phyloP scores from a whole-genome alignment of 2,888 invertebrate species.

The Ferdinandea cuprea region DNA sequence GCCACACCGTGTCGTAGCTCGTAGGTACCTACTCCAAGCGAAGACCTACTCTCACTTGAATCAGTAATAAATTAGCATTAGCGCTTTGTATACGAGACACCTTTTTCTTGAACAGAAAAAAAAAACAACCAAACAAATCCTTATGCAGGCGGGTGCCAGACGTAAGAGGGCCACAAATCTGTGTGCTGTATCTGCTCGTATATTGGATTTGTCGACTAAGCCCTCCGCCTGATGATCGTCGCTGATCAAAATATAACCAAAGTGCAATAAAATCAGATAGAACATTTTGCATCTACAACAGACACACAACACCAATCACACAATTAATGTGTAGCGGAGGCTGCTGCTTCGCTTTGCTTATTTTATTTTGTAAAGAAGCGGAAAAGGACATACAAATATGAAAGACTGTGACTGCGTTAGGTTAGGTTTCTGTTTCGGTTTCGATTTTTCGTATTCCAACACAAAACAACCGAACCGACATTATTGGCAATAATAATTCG shows the following conservation, averaged over 20 bases:
- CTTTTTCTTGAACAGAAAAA: conserved; percentile 65
- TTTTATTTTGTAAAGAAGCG: neutral
- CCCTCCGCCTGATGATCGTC: conserved; percentile 58
- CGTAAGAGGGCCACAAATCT: conserved; percentile 34
- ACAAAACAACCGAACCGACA: conserved; percentile 24
- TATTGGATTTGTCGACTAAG: conserved; percentile 49
- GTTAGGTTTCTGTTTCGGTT: conserved; percentile 8
- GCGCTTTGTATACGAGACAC: conserved; percentile 76
- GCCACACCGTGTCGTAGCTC: neutral
- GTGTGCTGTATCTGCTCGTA: conserved; percentile 26
- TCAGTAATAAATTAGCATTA: conserved; percentile 78
- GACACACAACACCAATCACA: conserved; percentile 50
- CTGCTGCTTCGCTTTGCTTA: too few relatives aligned
- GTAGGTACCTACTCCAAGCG: neutral
- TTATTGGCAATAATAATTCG: conserved; percentile 64
- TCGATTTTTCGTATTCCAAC: too few relatives aligned
- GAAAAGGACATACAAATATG: neutral
- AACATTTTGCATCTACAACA: neutral
- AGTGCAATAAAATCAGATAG: conserved; percentile 38
- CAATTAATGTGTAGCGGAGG: conserved; percentile 56
- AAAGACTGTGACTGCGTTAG: conserved; percentile 4
- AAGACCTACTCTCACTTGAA: conserved; percentile 68
- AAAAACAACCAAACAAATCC: conserved; percentile 41
- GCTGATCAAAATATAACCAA: conserved; percentile 73
- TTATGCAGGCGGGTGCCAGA: conserved; percentile 1